Conservation (phyloP, 92 coral and sea anemone genomes). For the Siderastrea radians region DNA sequence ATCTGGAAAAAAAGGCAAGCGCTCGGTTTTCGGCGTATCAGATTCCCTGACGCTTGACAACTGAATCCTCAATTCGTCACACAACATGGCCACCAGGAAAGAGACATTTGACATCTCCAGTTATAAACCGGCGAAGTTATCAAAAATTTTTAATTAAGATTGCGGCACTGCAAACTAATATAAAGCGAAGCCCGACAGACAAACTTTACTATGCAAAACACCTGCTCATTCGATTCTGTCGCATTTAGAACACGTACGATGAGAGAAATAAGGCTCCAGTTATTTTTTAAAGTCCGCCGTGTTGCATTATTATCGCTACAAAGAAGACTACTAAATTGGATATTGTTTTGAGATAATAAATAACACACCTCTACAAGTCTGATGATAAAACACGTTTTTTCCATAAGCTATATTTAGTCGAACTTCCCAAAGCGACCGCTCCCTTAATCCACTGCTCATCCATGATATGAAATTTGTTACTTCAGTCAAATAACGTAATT, state of each 20-base stretch:
- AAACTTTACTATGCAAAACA: background rate
- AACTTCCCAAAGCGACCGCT: too few species aligned
- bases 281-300: background rate
- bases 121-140: background rate
- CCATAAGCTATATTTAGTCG: too few species aligned
- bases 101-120: background rate
- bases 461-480: too few species aligned
- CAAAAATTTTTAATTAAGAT: background rate
- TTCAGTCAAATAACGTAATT: too few species aligned
- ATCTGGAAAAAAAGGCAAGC: too few species aligned
- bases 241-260: background rate
- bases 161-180: background rate
- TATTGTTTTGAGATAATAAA: background rate
- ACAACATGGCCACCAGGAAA: background rate
- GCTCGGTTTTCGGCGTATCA: background rate
- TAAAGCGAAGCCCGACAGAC: background rate
- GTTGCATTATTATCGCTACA: background rate
- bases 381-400: too few species aligned
- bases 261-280: background rate
- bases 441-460: too few species aligned
- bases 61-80: background rate
- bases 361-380: too few species aligned
- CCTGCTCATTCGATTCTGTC: background rate
- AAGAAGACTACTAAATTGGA: background rate
- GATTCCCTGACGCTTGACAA: background rate